Base-by-base conservation (phyloP, 1,140 invertebrate genomes). In the Littorina saxatilis region DNA sequence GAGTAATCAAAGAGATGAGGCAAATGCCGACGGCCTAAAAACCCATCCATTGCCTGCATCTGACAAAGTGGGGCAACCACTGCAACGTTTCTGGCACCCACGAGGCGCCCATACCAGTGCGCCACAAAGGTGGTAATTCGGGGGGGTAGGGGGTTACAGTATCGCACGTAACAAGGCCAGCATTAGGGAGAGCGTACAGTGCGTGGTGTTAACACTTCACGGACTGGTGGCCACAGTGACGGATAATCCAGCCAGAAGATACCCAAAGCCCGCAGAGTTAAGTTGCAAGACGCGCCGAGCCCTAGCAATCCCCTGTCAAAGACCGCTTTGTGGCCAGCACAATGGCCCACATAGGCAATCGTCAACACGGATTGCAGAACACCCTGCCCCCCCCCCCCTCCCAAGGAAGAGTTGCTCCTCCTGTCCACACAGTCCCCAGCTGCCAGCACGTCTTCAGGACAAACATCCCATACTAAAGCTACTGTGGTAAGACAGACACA, bases 121-220 rank as follows among this genome's bases (percentile, higher is more conserved):
- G 35, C 35, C 35, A 20, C 37, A 40, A 11, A 35, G 32, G 35
- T 20, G 0, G 23, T 73, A 73, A 73, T 73, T 23, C 40, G 40
- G 23, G 27, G 70, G 17, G 43, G 47, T 73, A 73, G 70, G 40
- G 20, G 39, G 39, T n/a, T n/a, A 52, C 43, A 50, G 23, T 50
- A 52, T 3, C 17, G 40, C 70, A 52, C 27, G 15, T 52, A 73
- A 47, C 70, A 47, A 73, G 70, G 70, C 23, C 15, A n/a, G 40
- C 40, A 47, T 73, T 73, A 73, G 70, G 13, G 40, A 2, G 4
- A 52, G 40, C 70, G 27, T 73, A 50, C 5, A 50, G 40, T 72
- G 47, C 47, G 4, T 43, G 35, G 70, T 73, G 40, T 73, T 73
- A 73, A 52, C 70, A 52, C 70, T 52, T 73, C 43, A 52, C 37